These are phyloP conservation scores for Apotomis betuletana DNA, from an alignment of 2,888 invertebrate species.

Conservation along the genomic window DNA sequence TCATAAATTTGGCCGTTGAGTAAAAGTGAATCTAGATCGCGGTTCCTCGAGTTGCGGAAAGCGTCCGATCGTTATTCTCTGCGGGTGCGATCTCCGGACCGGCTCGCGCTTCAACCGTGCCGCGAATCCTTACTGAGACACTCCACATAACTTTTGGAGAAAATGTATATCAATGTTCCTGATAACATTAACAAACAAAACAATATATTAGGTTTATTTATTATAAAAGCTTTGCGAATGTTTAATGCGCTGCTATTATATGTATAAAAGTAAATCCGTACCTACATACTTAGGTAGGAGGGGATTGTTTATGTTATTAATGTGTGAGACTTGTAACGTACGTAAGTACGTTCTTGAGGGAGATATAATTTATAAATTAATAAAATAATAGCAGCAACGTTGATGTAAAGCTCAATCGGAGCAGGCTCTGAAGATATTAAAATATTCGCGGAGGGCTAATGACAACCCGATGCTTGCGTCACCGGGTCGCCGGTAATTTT, in stretches of 20 bases:
- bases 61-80: conserved; percentile 60
- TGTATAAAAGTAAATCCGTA: background rate
- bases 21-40: conserved; percentile 29
- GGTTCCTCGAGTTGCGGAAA: conserved; percentile 48
- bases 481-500: conserved; percentile 1
- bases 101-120: background rate
- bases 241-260: conserved; percentile 25
- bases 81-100: conserved; percentile 51
- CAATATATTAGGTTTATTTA: background rate
- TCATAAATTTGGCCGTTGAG: conserved; percentile 15
- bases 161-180: background rate
- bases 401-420: no score
- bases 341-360: no score
- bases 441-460: background rate
- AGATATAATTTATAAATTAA: no score
- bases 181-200: conserved; percentile 15
- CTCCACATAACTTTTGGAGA: background rate
- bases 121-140: background rate
- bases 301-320: background rate
- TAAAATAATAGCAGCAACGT: no score
- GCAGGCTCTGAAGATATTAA: background rate
- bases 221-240: conserved; percentile 31
- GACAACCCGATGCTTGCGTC: conserved; percentile 4
- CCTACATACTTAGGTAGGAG: background rate
- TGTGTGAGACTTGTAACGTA: background rate